Evolutionary conservation across 2,888 invertebrate genomes (phyloP).

Genomic region (Leptopilina drosophilae): DNA sequence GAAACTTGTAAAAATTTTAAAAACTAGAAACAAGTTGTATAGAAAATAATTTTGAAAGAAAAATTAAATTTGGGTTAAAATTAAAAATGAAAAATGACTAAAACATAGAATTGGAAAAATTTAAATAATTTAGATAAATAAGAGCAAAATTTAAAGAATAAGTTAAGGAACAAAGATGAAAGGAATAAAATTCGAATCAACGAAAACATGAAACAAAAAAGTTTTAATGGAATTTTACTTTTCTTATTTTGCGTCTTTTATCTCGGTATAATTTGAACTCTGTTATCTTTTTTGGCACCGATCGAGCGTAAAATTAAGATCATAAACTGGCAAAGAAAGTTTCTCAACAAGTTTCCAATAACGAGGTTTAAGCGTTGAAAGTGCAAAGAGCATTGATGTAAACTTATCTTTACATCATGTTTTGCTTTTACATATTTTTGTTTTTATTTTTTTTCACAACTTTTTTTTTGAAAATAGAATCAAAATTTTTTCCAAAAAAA

Average conservation of each 20-base stretch:
- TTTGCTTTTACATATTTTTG: background rate
- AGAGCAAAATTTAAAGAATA: too few relatives aligned
- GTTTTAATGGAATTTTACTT: background rate
- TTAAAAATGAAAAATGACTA: too few relatives aligned
- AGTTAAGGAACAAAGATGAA: too few relatives aligned
- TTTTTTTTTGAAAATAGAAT: background rate
- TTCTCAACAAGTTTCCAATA: conserved; percentile 18
- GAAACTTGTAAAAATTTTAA: too few relatives aligned
- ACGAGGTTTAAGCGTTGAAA: background rate
- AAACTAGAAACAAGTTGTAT: too few relatives aligned
- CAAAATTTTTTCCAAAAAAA: too few relatives aligned
- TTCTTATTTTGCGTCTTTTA: background rate
- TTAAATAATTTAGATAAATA: too few relatives aligned
- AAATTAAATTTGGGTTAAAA: too few relatives aligned
- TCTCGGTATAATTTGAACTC: conserved; percentile 5
- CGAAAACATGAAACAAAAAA: too few relatives aligned
- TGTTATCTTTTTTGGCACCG: conserved; percentile 10
- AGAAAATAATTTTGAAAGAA: too few relatives aligned
- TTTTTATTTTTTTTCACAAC: background rate
- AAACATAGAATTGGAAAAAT: too few relatives aligned
- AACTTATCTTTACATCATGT: background rate
- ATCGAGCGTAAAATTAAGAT: conserved; percentile 34
- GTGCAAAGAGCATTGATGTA: background rate
- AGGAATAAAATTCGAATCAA: too few relatives aligned
- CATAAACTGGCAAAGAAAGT: conserved; percentile 23